Conservation (phyloP, 2,113 vertebrate species). For the Corapipo altera region DNA sequence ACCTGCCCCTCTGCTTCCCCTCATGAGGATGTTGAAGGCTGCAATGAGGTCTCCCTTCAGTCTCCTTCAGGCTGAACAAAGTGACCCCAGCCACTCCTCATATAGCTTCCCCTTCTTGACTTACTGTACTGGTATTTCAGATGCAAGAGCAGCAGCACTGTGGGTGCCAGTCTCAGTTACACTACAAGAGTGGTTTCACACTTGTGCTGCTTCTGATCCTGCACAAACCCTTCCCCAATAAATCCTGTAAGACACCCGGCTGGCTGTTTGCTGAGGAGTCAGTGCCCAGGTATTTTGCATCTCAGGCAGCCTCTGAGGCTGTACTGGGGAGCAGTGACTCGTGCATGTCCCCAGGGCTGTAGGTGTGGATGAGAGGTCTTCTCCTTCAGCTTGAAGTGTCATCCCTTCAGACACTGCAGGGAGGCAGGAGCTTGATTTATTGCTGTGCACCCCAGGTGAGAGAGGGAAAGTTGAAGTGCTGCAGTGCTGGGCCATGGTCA, state of each 20-base stretch:
- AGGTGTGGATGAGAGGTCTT: not conserved
- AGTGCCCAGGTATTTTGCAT: not conserved
- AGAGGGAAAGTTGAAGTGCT: not conserved
- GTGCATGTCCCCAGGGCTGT: not conserved
- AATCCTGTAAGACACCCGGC: not conserved
- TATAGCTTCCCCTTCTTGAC: not conserved
- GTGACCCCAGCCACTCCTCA: not conserved
- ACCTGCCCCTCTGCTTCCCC: not conserved
- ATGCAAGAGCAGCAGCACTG: not conserved
- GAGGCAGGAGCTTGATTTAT: not conserved
- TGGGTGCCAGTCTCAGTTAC: not conserved
- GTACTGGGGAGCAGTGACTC: not conserved
- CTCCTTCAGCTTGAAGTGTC: accelerated
- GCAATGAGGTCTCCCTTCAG: not conserved
- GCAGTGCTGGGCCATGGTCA: not conserved
- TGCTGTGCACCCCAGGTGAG: accelerated
- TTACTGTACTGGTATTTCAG: accelerated
- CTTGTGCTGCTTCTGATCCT: not conserved
- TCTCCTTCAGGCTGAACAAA: not conserved
- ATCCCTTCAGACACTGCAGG: accelerated
- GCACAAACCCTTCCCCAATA: not conserved
- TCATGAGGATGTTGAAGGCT: not conserved
- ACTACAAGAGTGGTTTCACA: slow-evolving; percentile 17
- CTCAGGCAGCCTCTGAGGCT: not conserved
- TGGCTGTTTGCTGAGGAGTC: not conserved